These are phyloP conservation scores for Heliconius aoede DNA, from an alignment of 2,888 invertebrate species.

Conservation along the genomic window DNA sequence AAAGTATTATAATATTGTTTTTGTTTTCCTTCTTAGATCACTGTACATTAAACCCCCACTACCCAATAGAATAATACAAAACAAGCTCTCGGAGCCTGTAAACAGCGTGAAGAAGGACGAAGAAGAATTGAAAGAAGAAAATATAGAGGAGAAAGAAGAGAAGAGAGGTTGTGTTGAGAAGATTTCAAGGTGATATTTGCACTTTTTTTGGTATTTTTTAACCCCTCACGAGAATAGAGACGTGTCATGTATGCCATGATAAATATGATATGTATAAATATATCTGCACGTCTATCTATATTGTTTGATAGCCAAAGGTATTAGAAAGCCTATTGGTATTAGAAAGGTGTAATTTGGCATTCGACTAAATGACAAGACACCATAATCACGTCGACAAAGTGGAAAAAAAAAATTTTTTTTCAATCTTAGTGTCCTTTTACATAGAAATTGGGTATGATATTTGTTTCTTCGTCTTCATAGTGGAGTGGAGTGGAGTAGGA, in stretches of 20 bases:
- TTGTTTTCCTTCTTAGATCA: slow-evolving; percentile 62
- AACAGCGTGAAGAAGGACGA: slow-evolving; percentile 60
- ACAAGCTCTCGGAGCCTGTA: slow-evolving; percentile 65
- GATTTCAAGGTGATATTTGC: slow-evolving; percentile 67
- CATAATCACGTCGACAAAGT: too few relatives aligned
- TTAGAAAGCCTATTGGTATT: too few relatives aligned
- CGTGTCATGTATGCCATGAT: too few relatives aligned
- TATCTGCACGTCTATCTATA: not conserved
- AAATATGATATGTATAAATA: not conserved
- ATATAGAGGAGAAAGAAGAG: slow-evolving; percentile 54
- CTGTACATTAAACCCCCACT: slow-evolving; percentile 76
- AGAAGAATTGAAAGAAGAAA: slow-evolving; percentile 66
- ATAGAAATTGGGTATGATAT: too few relatives aligned
- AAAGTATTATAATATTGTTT: not conserved
- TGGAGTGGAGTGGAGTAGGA: too few relatives aligned
- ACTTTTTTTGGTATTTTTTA: not conserved
- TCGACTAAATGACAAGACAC: too few relatives aligned
- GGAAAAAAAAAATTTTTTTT: too few relatives aligned
- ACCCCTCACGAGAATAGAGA: too few relatives aligned
- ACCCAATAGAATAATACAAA: slow-evolving; percentile 64
- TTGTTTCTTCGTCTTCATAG: too few relatives aligned
- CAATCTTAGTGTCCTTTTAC: too few relatives aligned
- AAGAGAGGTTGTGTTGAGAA: slow-evolving; percentile 70
- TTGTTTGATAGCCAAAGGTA: too few relatives aligned
- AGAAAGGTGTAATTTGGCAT: too few relatives aligned